Conservation (phyloP, 2,797 vertebrate genomes). For the Chelon labrosus region DNA sequence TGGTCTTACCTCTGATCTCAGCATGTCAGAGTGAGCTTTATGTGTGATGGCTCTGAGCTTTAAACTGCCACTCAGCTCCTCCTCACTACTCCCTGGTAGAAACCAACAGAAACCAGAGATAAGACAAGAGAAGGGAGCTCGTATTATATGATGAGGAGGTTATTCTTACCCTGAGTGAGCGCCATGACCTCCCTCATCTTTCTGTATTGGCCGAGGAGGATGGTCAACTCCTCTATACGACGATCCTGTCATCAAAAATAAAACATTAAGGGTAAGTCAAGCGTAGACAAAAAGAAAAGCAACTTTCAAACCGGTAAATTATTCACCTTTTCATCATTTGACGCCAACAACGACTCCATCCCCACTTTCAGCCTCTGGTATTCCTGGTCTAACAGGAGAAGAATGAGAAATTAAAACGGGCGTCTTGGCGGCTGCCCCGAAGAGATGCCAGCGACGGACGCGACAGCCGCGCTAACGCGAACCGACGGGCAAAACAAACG, state of each 20-base stretch:
- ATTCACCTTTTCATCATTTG: conserved; percentile 95
- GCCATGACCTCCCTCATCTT: conserved; percentile 88
- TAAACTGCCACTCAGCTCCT: conserved; percentile 87
- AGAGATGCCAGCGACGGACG: conserved; percentile 35
- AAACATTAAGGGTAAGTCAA: not conserved
- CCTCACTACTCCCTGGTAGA: conserved; percentile 86
- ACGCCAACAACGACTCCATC: conserved; percentile 92
- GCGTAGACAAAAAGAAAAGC: too few relatives aligned
- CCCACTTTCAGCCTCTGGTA: conserved; percentile 93
- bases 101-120: conserved; percentile 30
- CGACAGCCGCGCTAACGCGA: conserved; percentile 64
- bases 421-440: not conserved
- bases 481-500: conserved; percentile 63
- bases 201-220: conserved; percentile 90
- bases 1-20: conserved; percentile 88
- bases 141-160: too few relatives aligned
- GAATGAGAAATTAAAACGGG: not conserved
- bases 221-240: conserved; percentile 93
- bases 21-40: conserved; percentile 86
- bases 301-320: not conserved
- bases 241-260: conserved; percentile 85
- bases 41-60: conserved; percentile 83
- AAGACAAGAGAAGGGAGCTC: too few relatives aligned
- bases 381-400: conserved; percentile 90
- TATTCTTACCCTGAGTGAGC: conserved; percentile 73